Evolutionary conservation across 2,113 vertebrate species (phyloP), one percentile per base, ranked within the genome.

Genomic region (Cebus imitator): DNA sequence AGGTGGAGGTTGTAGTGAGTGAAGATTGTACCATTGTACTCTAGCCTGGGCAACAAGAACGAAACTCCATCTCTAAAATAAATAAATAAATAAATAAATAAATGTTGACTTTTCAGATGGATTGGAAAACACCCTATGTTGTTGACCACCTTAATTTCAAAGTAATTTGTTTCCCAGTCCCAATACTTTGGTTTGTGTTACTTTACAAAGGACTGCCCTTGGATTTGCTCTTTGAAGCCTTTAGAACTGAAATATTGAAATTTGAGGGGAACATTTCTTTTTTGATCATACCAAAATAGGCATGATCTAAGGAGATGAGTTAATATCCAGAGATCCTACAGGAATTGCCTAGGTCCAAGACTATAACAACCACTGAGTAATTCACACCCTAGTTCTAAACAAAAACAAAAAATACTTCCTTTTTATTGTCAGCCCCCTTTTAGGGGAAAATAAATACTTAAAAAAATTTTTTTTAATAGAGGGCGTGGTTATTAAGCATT

Each of bases 221-320:
- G 32, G 32, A 86, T 79, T 96, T 97, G 89, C 16, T 94, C 23
- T 72, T 86, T 83, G 43, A 91, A 80, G 23, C 25, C 52, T 8
- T 96, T 93, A 64, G n/a, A 96, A 92, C n/a, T 94, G 64, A 91
- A 96, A 64, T 91, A 55, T 5, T 87, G 66, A 95, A 80, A 73
- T 93, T 93, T 91, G 58, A 91, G 55, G 52, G 83, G 88, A 86
- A 72, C 4, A 64, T 90, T 93, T 52, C 30, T n/a, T 91, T 89
- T 92, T 87, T 48, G 72, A 50, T 52, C 72, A 78, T 27, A 25
- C 92, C 30, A 86, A 50, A 91, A 57, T 64, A 50, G 25, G 32
- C 14, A 35, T 82, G 90, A 82, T 64, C 25, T 92, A 70, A 66
- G 32, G 25, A 73, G 37, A 80, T 90, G 16, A 93, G 6, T 75